Evolutionary conservation across 2,797 vertebrate species (phyloP), one percentile per base, ranked within the genome.

Genomic region (Yasuhikotakia modesta): DNA sequence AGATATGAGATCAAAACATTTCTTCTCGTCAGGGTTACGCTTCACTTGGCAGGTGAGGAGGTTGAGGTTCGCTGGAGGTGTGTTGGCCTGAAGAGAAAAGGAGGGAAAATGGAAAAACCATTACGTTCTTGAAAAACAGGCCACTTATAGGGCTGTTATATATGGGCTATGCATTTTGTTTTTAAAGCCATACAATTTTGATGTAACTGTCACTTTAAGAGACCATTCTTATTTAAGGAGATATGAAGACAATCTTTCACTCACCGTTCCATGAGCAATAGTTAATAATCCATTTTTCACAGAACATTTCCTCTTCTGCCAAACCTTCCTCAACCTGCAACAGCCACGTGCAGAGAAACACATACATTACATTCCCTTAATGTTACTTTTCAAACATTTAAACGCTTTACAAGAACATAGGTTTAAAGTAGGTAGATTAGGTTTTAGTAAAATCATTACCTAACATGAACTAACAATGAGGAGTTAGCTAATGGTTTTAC

Each of bases 41-140:
- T 99, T 99, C 91, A 99, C 97, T 87, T 99, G 97, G 83, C 96
- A 98, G 85, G 97, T 99, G 72, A 99, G 90, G 68, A 99, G 94
- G 93, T 99, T 99, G 84, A 99, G 95, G 87, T 96, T 98, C 72
- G 96, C 96, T 16, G 97, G 97, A 74, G 95, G 94, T 80, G 91
- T 90, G 87, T 98, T 99, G 2, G 94, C 87, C 97, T 99, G 84
- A 68, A 27, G 81, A 67, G 46, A 13, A 63, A 60, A 39, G 58
- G n/a, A 78, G 45, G 46, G 5, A 22, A 39, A 14, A 71, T 16
- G 39, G 7, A 45, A 43, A 16, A 74, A 22, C 35, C 3, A 12
- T 21, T 10, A 55, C 22, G 21, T 12, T 55, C 10, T 22, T 55
- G 53, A 55, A 10, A 10, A 43, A 10, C 39, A 43, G 2, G 39